Base-by-base conservation (phyloP, 1,140 invertebrate species). In the Subanguina moxae region DNA sequence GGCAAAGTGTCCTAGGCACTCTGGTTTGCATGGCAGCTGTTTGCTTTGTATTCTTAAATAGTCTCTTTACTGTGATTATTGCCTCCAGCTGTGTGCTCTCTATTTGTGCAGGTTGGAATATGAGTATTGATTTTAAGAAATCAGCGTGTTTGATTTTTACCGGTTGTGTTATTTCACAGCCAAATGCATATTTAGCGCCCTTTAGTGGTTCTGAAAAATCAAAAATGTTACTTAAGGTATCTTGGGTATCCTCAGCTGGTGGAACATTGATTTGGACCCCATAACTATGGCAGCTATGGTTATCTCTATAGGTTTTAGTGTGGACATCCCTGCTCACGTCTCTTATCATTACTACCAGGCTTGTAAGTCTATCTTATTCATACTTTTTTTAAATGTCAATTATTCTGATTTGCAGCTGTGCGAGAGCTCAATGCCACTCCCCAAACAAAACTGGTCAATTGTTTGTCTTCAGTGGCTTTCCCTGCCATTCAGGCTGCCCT, bases 291-390 rank as follows among this genome's bases (percentile, higher is more conserved):
- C 83, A 21, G 83, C 84, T 52, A 77, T 85, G 61, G 83, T 85
- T 32, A 85, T 85, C 71, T 83, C 83, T 25, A 82, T 86, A 13
- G 85, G 85, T n/a, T 84, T 57, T 61, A 84, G 82, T 42, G 83
- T 85, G 5, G 84, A 85, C 73, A 85, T 84, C 62, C 82, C 84
- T 28, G 84, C 84, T 27, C 84, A 85, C 62, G 83, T 85, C 17
- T 82, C 80, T 59, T 84, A 85, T 65, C 80, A 82, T 62, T 82
- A 82, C 45, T 43, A 92, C 90, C 1, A 73, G 52, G 78, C 79
- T 27, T 64, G 72, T 63, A 42, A 67, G 67, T 57, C 32, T 38
- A 30, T 17, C 28, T 42, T 28, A 48, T 38, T 28, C 52, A 23
- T 13, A 15, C 45, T 21, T 42, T 45, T 13, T 19, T 46, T 46